Conservation (phyloP, 2,888 invertebrate species). For the Malachius bipustulatus region DNA sequence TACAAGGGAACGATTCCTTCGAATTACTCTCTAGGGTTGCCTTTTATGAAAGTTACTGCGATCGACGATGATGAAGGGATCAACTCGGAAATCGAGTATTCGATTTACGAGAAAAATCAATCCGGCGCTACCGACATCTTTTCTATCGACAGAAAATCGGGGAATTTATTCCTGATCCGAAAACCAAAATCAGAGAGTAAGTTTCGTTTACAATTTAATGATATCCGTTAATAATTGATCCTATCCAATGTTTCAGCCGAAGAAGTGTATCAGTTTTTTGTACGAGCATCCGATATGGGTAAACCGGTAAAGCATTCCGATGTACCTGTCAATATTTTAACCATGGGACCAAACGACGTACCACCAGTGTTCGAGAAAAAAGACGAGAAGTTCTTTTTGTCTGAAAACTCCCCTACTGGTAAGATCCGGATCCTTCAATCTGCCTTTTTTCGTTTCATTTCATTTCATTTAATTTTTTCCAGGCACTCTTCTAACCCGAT, state of each 20-base stretch:
- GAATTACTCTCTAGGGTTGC: slow-evolving; percentile 44
- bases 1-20: slow-evolving; percentile 63
- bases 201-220: slow-evolving; percentile 7
- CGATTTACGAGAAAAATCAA: slow-evolving; percentile 58
- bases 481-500: slow-evolving; percentile 54
- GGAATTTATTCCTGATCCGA: slow-evolving; percentile 56
- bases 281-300: slow-evolving; percentile 77
- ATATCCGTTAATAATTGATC: not conserved
- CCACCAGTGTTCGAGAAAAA: slow-evolving; percentile 66
- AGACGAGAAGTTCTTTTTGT: slow-evolving; percentile 65
- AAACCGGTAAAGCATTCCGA: slow-evolving; percentile 62
- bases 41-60: slow-evolving; percentile 56
- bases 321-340: slow-evolving; percentile 68
- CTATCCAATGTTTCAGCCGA: slow-evolving; percentile 43
- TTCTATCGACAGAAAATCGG: slow-evolving; percentile 60
- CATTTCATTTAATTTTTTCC: slow-evolving; percentile 22
- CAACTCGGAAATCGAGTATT: slow-evolving; percentile 61
- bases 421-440: slow-evolving; percentile 15
- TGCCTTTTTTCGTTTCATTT: slow-evolving; percentile 2
- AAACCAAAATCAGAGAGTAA: slow-evolving; percentile 44
- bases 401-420: slow-evolving; percentile 61
- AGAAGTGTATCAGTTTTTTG: slow-evolving; percentile 76
- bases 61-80: slow-evolving; percentile 67
- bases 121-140: slow-evolving; percentile 56
- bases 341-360: slow-evolving; percentile 56